Evolutionary conservation across 30 jellyfish, hydroid and myxozoan species (phyloP).

Genomic region (Cassiopea xamachana): DNA sequence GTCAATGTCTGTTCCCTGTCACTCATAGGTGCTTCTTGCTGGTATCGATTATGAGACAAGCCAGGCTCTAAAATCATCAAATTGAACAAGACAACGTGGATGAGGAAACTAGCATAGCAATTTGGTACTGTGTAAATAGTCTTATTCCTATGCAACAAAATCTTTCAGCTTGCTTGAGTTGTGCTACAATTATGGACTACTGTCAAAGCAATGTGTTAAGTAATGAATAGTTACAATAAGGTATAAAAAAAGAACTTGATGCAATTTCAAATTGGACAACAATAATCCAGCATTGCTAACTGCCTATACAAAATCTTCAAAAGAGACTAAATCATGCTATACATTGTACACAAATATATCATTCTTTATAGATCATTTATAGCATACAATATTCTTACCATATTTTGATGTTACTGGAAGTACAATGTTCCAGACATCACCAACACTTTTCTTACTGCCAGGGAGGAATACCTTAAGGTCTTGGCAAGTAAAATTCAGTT

Average conservation of each 20-base stretch:
- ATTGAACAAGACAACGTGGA: not conserved
- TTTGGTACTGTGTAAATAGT: too few species aligned
- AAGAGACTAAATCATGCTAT: not conserved
- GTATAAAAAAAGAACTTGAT: too few species aligned
- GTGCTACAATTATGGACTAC: too few species aligned
- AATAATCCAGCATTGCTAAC: too few species aligned
- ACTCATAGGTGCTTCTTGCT: slow-evolving; percentile 66
- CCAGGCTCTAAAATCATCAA: slow-evolving; percentile 40
- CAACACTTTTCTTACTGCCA: not conserved
- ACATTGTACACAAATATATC: not conserved
- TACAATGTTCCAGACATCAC: slow-evolving; percentile 57
- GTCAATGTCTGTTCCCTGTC: slow-evolving; percentile 56
- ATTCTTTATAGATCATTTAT: not conserved
- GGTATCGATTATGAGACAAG: slow-evolving; percentile 57
- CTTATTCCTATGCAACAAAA: too few species aligned
- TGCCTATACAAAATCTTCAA: not conserved
- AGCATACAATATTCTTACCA: slow-evolving; percentile 1
- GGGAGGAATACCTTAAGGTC: slow-evolving; percentile 52
- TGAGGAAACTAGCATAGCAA: too few species aligned
- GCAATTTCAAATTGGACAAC: too few species aligned
- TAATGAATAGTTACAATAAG: too few species aligned
- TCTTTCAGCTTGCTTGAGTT: too few species aligned
- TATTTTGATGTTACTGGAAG: slow-evolving; percentile 30
- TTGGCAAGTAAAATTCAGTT: slow-evolving; percentile 25
- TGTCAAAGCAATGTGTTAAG: too few species aligned